These are phyloP conservation scores for Megaleporinus macrocephalus DNA, from an alignment of 2,113 vertebrate species.

Conservation along the genomic window DNA sequence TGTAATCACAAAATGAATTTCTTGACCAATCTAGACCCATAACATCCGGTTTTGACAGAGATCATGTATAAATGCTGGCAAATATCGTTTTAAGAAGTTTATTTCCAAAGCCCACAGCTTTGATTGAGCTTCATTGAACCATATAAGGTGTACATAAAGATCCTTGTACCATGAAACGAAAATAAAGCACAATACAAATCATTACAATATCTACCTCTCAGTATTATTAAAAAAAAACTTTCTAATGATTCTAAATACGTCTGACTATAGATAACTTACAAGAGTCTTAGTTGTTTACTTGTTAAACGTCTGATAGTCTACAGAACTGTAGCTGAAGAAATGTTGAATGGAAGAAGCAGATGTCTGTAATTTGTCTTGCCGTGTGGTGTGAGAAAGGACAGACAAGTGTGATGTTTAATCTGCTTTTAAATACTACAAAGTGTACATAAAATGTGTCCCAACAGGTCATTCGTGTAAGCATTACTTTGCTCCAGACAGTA, in stretches of 20 bases:
- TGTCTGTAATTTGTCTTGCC: background rate
- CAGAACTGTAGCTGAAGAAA: background rate
- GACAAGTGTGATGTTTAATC: too few relatives aligned
- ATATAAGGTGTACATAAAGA: constrained; percentile 62
- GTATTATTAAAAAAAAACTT: constrained; percentile 48
- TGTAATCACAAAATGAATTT: background rate
- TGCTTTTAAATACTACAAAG: background rate
- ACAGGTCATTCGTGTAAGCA: too few relatives aligned
- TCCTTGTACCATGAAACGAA: constrained; percentile 53
- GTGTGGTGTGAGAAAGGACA: background rate
- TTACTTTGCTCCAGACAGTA: background rate
- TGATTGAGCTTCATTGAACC: constrained; percentile 43
- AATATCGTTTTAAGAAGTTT: constrained; percentile 32
- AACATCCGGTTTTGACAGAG: background rate
- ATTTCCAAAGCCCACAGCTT: constrained; percentile 34
- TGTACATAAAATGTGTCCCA: background rate
- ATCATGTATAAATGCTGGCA: background rate
- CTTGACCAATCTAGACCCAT: background rate
- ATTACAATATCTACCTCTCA: constrained; percentile 61
- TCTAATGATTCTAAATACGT: constrained; percentile 18
- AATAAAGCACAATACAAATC: constrained; percentile 65
- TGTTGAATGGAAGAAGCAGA: background rate
- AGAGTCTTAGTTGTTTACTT: constrained; percentile 1
- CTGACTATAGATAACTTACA: background rate
- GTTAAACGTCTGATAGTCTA: constrained; percentile 37